Evolutionary conservation across 2,888 invertebrate species (phyloP).

Genomic region (Chrysodeixis includens): DNA sequence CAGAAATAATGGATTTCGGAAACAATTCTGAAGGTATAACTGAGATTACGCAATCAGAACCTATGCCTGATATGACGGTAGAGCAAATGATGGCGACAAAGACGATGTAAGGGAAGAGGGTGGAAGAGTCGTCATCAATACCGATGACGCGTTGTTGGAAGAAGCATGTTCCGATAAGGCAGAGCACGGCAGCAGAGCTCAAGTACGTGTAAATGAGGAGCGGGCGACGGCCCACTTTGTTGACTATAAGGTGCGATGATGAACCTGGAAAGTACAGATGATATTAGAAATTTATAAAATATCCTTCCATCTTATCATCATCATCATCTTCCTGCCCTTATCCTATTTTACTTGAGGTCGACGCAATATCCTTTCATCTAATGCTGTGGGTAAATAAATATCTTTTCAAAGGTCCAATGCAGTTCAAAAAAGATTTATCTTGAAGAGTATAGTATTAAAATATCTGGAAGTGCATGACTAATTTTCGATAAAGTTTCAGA

Average conservation of each 20-base stretch:
- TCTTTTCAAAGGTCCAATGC: no score
- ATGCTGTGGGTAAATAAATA: no score
- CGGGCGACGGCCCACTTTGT: constrained; percentile 83
- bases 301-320: no score
- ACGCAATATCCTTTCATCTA: no score
- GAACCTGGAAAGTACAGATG: constrained; percentile 74
- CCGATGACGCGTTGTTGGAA: constrained; percentile 70
- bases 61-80: constrained; percentile 75
- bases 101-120: constrained; percentile 73
- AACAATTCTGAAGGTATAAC: constrained; percentile 89
- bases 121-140: constrained; percentile 61
- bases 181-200: constrained; percentile 69
- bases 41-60: constrained; percentile 85
- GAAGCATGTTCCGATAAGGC: constrained; percentile 77
- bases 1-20: no score
- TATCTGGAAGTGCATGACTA: no score
- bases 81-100: constrained; percentile 80
- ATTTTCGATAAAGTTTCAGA: no score
- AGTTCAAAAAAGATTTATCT: no score
- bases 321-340: no score
- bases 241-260: constrained; percentile 74
- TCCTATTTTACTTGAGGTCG: no score
- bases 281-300: neutral
- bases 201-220: constrained; percentile 81
- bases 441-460: no score